Conservation (phyloP, 1,140 invertebrate species). For the Stegodyphus mimosarum region DNA sequence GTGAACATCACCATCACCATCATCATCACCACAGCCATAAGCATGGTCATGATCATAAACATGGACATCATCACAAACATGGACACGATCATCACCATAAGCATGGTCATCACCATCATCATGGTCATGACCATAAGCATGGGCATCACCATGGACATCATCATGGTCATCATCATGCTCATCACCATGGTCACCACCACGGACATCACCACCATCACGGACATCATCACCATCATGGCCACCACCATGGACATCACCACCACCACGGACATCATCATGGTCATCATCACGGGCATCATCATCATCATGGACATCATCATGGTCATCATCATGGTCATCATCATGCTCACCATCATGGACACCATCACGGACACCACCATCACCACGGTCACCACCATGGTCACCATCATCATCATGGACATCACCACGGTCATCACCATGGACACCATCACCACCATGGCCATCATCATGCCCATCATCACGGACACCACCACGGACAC, state of each 20-base stretch:
- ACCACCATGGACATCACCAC: conserved; percentile 17
- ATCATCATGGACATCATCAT: background rate
- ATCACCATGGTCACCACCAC: conserved; percentile 40
- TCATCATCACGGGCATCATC: background rate
- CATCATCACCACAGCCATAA: conserved; percentile 41
- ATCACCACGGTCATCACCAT: background rate
- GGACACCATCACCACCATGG: background rate
- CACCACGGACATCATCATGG: background rate
- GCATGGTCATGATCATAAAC: conserved; percentile 41
- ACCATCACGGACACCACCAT: conserved; percentile 8
- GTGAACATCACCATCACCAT: conserved; percentile 49
- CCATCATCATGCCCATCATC: conserved; percentile 1
- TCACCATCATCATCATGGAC: background rate
- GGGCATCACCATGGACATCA: conserved; percentile 45
- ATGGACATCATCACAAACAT: conserved; percentile 51
- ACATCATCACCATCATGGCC: conserved; percentile 37
- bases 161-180: conserved; percentile 40
- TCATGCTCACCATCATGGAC: conserved; percentile 12
- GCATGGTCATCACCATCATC: conserved; percentile 48
- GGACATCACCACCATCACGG: conserved; percentile 46
- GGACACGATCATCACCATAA: conserved; percentile 45
- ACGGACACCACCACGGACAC: background rate
- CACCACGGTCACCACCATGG: background rate
- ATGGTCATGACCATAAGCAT: conserved; percentile 54
- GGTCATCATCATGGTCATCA: background rate